Percentiles rank a stretch among this genome's conserved stretches.
Evolutionary conservation across 2,113 vertebrate genomes (phyloP).

Genomic region (Collichthys lucidus): DNA sequence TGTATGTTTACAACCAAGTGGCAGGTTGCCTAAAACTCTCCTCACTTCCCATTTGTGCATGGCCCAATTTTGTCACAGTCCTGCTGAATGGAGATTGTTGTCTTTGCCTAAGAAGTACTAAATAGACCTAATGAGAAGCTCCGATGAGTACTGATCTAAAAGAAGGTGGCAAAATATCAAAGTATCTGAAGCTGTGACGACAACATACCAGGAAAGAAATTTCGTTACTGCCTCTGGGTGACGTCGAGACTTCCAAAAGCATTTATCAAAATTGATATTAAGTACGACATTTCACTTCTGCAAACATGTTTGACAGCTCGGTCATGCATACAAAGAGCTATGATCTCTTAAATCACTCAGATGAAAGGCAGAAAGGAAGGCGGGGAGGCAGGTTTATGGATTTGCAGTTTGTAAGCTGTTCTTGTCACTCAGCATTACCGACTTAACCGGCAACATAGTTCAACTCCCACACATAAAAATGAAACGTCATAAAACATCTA

Average conservation of each 20-base stretch:
- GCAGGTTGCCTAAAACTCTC: slow-evolving; percentile 44
- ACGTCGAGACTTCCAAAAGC: background rate
- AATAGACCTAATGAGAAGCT: slow-evolving; percentile 6
- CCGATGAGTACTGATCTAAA: background rate
- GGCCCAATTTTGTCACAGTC: slow-evolving; percentile 41
- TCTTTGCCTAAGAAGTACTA: slow-evolving; percentile 8
- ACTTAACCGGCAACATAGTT: background rate
- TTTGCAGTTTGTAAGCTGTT: background rate
- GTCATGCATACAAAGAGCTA: background rate
- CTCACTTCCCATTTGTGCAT: slow-evolving; percentile 9
- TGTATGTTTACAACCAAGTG: slow-evolving; percentile 53
- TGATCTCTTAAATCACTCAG: background rate
- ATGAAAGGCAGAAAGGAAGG: background rate
- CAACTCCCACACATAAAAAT: background rate
- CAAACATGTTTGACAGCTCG: background rate
- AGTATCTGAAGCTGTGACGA: background rate
- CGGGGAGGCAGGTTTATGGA: background rate
- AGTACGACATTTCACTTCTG: background rate
- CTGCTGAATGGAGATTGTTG: slow-evolving; percentile 30
- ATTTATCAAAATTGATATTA: background rate
- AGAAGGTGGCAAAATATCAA: background rate
- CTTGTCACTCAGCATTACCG: background rate
- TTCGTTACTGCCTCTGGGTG: background rate
- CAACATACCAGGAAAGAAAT: background rate
- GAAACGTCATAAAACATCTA: background rate